phyloP scores from a whole-genome alignment of 2,797 vertebrate genomes.

The Megalops cyprinoides region DNA sequence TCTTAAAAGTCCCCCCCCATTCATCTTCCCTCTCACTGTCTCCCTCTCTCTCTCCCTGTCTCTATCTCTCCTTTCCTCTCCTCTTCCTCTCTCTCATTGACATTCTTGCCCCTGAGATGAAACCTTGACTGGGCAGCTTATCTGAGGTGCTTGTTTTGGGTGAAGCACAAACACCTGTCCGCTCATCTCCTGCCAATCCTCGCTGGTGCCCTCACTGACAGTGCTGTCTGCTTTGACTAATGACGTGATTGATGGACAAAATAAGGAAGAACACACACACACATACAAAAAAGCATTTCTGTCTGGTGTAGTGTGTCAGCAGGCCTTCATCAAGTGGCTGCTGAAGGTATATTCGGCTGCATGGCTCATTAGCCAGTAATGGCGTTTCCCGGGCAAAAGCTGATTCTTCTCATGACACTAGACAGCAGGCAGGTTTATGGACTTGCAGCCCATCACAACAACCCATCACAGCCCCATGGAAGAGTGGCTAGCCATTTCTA shows the following conservation, averaged over 20 bases:
- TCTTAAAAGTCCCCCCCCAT: conserved; percentile 17
- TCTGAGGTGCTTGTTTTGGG: conserved; percentile 72
- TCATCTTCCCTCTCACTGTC: conserved; percentile 38
- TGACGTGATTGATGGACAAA: conserved; percentile 92
- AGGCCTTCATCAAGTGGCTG: conserved; percentile 87
- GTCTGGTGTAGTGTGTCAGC: conserved; percentile 86
- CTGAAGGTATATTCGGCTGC: conserved; percentile 87
- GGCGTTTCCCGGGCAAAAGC: conserved; percentile 82
- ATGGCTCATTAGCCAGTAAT: conserved; percentile 92
- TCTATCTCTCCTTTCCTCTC: not conserved
- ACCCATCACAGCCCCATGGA: conserved; percentile 69
- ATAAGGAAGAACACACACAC: conserved; percentile 81
- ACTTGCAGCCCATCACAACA: conserved; percentile 73
- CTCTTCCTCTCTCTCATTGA: conserved; percentile 55
- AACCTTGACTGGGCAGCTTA: conserved; percentile 74
- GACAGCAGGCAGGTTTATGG: conserved; percentile 85
- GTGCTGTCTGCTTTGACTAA: conserved; percentile 89
- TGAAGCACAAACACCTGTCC: conserved; percentile 83
- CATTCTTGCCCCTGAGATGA: conserved; percentile 72
- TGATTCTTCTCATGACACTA: conserved; percentile 84
- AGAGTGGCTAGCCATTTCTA: conserved; percentile 57
- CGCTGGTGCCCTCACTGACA: conserved; percentile 81
- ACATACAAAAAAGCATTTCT: conserved; percentile 74
- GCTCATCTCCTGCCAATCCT: conserved; percentile 76
- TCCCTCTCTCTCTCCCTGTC: conserved; percentile 13